Conservation (phyloP, 2,888 invertebrate species). For the Ellobium chinense region DNA sequence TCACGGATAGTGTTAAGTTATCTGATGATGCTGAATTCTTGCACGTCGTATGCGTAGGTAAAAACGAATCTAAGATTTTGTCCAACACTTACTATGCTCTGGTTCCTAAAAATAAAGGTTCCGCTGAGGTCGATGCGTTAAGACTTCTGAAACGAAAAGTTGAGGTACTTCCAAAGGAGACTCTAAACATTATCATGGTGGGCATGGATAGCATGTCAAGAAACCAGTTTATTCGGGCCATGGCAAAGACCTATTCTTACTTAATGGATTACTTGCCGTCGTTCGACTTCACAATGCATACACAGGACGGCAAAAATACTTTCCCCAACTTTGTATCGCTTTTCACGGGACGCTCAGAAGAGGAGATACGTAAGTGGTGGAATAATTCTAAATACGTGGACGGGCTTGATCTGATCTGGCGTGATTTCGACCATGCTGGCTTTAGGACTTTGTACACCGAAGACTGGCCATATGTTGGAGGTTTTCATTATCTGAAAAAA, state of each 20-base stretch:
- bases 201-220: constrained; percentile 93
- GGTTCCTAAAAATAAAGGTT: constrained; percentile 58
- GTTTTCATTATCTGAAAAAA: constrained; percentile 88
- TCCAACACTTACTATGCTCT: constrained; percentile 72
- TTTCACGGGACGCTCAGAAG: constrained; percentile 79
- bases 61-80: constrained; percentile 54
- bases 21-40: constrained; percentile 64
- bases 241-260: constrained; percentile 84
- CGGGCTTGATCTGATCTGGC: constrained; percentile 89
- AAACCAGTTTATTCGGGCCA: constrained; percentile 90
- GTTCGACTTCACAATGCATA: constrained; percentile 91
- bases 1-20: constrained; percentile 53
- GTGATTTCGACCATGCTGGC: constrained; percentile 86
- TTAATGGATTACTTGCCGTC: constrained; percentile 84
- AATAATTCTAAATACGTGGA: constrained; percentile 56
- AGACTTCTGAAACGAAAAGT: constrained; percentile 44
- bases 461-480: constrained; percentile 88
- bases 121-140: constrained; percentile 49
- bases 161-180: constrained; percentile 54
- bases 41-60: constrained; percentile 66
- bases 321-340: constrained; percentile 93
- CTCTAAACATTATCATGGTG: constrained; percentile 87
- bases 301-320: constrained; percentile 96
- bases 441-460: constrained; percentile 90
- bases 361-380: constrained; percentile 55